Conservation (phyloP, 30 jellyfish, hydroid and myxozoan genomes). For the Pelagia noctiluca region DNA sequence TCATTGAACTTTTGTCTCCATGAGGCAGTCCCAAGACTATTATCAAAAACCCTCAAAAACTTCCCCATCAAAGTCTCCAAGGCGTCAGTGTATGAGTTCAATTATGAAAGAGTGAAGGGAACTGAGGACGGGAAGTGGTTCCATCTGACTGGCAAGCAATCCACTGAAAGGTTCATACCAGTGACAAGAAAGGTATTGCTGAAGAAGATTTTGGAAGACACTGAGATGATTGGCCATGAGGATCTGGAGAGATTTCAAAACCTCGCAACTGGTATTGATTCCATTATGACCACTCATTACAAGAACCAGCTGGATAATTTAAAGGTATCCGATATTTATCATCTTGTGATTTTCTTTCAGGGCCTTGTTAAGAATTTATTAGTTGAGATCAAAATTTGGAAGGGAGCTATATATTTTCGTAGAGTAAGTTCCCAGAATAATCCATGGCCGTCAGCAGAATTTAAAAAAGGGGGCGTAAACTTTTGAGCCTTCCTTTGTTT, state of each 20-base stretch:
- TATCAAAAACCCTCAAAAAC: neutral
- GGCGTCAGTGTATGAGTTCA: conserved; percentile 24
- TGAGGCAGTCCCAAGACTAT: neutral
- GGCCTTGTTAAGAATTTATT: too few species aligned
- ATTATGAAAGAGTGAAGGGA: conserved; percentile 59
- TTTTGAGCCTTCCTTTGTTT: too few species aligned
- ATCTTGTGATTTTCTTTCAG: neutral
- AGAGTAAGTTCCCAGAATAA: too few species aligned
- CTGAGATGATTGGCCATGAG: neutral
- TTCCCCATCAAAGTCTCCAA: neutral
- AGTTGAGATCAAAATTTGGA: too few species aligned
- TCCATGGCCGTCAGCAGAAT: too few species aligned
- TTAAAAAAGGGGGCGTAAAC: too few species aligned
- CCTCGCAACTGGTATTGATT: conserved; percentile 61
- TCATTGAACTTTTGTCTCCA: neutral
- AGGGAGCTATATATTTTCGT: too few species aligned
- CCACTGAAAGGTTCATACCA: conserved; percentile 55
- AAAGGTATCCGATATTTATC: conserved; percentile 27
- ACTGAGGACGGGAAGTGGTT: conserved; percentile 63
- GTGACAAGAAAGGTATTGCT: conserved; percentile 60
- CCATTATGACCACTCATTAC: conserved; percentile 40
- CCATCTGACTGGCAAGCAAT: conserved; percentile 55
- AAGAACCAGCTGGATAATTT: conserved; percentile 33
- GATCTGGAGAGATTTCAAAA: conserved; percentile 41
- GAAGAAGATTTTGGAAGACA: conserved; percentile 51